phyloP scores from a whole-genome alignment of 2,797 vertebrate species.

The Mormyrus hasselquistii region DNA sequence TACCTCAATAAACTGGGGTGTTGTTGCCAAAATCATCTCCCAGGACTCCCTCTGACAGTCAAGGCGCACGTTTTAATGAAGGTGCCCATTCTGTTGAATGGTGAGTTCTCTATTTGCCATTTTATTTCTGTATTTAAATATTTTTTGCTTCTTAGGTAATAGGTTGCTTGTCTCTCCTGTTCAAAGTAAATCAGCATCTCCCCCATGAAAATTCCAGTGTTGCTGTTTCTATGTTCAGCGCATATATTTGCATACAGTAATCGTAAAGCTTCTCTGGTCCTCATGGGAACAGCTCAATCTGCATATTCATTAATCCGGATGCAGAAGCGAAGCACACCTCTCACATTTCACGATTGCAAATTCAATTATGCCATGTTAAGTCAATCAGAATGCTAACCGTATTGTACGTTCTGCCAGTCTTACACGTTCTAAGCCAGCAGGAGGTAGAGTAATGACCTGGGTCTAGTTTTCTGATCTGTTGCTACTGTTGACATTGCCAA shows the following conservation, averaged over 20 bases:
- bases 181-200: neutral
- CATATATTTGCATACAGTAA: constrained; percentile 2
- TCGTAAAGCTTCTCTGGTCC: neutral
- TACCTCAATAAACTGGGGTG: neutral
- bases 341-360: neutral
- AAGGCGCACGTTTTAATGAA: neutral
- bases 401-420: neutral
- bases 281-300: neutral
- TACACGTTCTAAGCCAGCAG: neutral
- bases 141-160: neutral
- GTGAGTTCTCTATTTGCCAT: neutral
- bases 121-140: neutral
- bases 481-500: neutral
- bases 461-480: neutral
- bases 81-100: neutral
- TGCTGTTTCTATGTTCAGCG: neutral
- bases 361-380: neutral
- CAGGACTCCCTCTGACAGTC: neutral
- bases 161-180: neutral
- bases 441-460: neutral
- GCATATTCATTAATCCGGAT: neutral
- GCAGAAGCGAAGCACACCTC: neutral
- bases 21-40: neutral
- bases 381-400: neutral
- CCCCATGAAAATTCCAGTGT: neutral